Evolutionary conservation across 2,888 invertebrate species (phyloP).

Genomic region (Leucoma salicis): DNA sequence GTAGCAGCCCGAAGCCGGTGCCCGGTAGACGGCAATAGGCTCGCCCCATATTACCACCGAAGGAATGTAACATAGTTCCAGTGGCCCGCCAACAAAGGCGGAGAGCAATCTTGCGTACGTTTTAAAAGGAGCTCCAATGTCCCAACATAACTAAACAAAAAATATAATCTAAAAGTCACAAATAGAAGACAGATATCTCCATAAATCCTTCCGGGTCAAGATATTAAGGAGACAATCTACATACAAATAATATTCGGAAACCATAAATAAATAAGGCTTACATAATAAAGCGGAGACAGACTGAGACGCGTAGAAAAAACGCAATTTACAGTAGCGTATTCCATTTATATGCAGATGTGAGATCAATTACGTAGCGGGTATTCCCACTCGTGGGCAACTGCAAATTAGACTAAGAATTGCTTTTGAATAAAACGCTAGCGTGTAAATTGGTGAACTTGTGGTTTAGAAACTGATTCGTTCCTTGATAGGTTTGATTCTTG

Average conservation of each 20-base stretch:
- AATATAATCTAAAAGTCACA: not conserved
- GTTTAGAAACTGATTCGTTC: too few species aligned
- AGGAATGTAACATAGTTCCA: too few species aligned
- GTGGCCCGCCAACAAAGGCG: too few species aligned
- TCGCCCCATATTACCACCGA: too few species aligned
- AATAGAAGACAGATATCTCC: not conserved
- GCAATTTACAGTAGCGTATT: conserved; percentile 1
- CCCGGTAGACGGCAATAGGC: too few species aligned
- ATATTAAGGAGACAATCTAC: not conserved
- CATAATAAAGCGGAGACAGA: not conserved
- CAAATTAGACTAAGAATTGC: not conserved
- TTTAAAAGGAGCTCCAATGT: too few species aligned
- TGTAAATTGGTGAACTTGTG: too few species aligned
- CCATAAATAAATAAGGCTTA: not conserved
- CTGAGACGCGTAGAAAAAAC: not conserved
- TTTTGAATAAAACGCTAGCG: not conserved
- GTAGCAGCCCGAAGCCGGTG: too few species aligned
- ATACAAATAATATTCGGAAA: not conserved
- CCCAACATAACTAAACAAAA: not conserved
- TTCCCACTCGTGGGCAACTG: not conserved
- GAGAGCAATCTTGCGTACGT: too few species aligned
- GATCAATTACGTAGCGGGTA: conserved; percentile 2
- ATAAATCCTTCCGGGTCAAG: not conserved
- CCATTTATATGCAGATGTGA: conserved; percentile 6
- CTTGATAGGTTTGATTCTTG: too few species aligned